Base-by-base conservation (phyloP, 2,888 invertebrate species). In the Xylophagus ater region DNA sequence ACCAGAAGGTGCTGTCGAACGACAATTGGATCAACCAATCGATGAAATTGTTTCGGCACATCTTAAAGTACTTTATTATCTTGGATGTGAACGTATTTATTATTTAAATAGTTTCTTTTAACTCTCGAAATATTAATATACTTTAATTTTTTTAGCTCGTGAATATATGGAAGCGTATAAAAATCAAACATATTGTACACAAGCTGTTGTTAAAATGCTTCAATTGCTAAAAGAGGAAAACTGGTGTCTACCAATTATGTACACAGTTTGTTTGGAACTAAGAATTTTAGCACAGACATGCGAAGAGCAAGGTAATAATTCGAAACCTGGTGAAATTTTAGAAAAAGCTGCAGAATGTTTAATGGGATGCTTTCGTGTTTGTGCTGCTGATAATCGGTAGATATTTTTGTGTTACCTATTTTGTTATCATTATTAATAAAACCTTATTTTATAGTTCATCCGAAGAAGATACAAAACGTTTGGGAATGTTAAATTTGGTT, bases 231-330 rank as follows among this genome's bases (percentile, higher is more conserved):
- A 88, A 51, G 96, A 96, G 50, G 92, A 92, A 54, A 97, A 97
- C 62, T 98, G 97, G 97, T 82, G 84, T 50, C 66, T 98, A n/a
- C 87, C 92, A 0, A 74, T 97, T 7, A 86, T 97, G 83, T 89
- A 88, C 55, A 74, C 78, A 0, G 76, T 88, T 10, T 90, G 92
- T 53, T 70, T 90, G 12, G 97, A 98, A 63, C 68, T 98, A 26
- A 69, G 97, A 38, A 70, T 83, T n/a, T 70, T 88, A 38, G 86
- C 87, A 1, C 76, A 82, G 45, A 76, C 79, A 58, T 87, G 85
- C 18, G 90, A 92, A 58, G 70, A 67, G 44, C 61, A 67, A 35
- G 64, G 69, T 24, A 57, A 53, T 7, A 59, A 58, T 8, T 58
- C 62, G 7, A 75, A 74, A 44, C 68, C 69, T 0, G 70, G 70